Evolutionary conservation across 2,888 invertebrate species (phyloP), one percentile per base, ranked within the genome.

Genomic region (Balanococcus diminutus): DNA sequence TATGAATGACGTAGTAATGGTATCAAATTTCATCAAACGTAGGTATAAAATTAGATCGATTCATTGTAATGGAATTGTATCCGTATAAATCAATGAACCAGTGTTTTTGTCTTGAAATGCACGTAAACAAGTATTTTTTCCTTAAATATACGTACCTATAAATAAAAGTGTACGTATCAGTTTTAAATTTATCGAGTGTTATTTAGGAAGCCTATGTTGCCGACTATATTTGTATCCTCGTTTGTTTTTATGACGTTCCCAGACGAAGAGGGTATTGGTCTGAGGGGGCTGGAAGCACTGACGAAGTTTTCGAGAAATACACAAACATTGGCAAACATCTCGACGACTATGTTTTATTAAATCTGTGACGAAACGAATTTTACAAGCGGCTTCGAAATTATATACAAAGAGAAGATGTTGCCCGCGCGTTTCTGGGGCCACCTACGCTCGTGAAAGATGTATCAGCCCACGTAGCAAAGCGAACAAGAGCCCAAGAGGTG

Each of bases 351-450:
- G 42, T 67, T n/a, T 8, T 31, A 67, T 67, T 67, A 31, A 32
- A 72, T 32, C 31, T 22, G 25, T 31, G 72, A 72, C 31, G 72
- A 72, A 72, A 72, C 72, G 32, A 72, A 72, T 72, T 72, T 72
- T 72, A 72, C 32, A 72, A 22, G 67, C 67, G 67, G 25, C 25
- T 67, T 67, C 67, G 67, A 67, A 28, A 14, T 28, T 67, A 19
- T 2, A 19, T 56, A 67, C 28, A 28, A 67, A 25, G 46, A 46
- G 16, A 67, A 25, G 46, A 46, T 46, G 46, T n/a, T 46, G 46
- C 4, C n/a, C 4, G 16, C 46, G 16, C 3, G 16, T 46, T 46
- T n/a, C n/a, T n/a, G n/a, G 61, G 67, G 67, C 46, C 46, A 46
- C 46, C 46, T 46, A 46, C 46, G n/a, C n/a, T 2, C 46, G n/a